phyloP scores from a whole-genome alignment of 2,113 vertebrate genomes.

The Alethe castanea region DNA sequence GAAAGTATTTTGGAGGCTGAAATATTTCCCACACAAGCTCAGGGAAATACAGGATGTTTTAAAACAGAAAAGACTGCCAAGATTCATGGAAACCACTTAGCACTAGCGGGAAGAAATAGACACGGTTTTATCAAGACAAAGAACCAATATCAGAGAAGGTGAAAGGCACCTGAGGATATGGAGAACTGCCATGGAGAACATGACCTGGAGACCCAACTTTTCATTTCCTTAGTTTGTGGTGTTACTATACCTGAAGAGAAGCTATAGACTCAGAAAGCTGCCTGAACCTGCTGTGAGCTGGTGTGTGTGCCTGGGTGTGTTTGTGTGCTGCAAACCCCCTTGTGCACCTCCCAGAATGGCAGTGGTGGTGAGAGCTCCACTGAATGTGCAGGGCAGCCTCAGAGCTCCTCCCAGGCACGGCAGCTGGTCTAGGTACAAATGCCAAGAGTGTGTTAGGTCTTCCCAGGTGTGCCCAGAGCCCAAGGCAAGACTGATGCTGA shows the following conservation, averaged over 20 bases:
- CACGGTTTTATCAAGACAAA: not conserved
- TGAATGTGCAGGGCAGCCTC: not conserved
- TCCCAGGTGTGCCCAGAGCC: not conserved
- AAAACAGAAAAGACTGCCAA: not conserved
- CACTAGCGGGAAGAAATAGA: not conserved
- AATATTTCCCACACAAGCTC: not conserved
- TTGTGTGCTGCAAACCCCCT: not conserved
- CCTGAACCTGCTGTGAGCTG: not conserved
- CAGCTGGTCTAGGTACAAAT: not conserved
- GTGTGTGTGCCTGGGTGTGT: rapidly evolving
- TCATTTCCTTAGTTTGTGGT: not conserved
- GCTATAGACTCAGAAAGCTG: rapidly evolving
- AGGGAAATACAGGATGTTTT: not conserved
- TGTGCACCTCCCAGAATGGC: not conserved
- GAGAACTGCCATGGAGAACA: not conserved
- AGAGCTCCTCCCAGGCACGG: not conserved
- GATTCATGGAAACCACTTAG: not conserved
- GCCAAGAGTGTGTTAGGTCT: not conserved
- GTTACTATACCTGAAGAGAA: not conserved
- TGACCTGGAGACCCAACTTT: not conserved
- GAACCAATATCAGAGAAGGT: not conserved
- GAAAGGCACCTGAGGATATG: not conserved
- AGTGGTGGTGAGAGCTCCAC: not conserved
- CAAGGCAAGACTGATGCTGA: not conserved
- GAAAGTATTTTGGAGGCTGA: not conserved